These are phyloP conservation scores for Solenopsis invicta DNA, from an alignment of 1,140 invertebrate species.

Conservation along the genomic window DNA sequence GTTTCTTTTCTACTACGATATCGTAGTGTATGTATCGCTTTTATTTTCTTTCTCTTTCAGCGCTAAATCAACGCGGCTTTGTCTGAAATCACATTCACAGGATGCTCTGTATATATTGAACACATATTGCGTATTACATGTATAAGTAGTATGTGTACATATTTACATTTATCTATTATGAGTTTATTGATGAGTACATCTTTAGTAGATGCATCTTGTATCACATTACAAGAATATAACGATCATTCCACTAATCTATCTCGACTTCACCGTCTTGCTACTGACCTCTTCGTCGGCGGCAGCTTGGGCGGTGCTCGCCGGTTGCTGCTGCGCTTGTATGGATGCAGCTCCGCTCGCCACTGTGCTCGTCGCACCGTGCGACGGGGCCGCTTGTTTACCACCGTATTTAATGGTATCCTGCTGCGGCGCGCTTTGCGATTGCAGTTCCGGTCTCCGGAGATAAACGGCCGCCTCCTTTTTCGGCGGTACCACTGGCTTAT, in stretches of 20 bases:
- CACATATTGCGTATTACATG: conserved; percentile 28
- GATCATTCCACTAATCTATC: conserved; percentile 32
- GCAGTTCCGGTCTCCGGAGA: conserved; percentile 80
- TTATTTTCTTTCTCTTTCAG: conserved; percentile 39
- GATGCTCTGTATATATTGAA: conserved; percentile 55
- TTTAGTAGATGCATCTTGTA: neutral
- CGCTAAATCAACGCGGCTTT: conserved; percentile 81
- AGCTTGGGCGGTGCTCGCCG: conserved; percentile 43
- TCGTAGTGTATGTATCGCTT: neutral
- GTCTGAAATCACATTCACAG: conserved; percentile 78
- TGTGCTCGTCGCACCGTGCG: conserved; percentile 37
- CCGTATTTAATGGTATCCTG: conserved; percentile 78
- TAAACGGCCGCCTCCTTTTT: conserved; percentile 88
- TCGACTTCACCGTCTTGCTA: conserved; percentile 46
- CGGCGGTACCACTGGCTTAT: conserved; percentile 94
- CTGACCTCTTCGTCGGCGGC: conserved; percentile 71
- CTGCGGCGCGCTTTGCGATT: conserved; percentile 71
- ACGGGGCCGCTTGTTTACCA: conserved; percentile 70
- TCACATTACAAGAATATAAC: neutral
- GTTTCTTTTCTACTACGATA: conserved; percentile 17
- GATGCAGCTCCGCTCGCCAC: conserved; percentile 39
- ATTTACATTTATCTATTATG: conserved; percentile 25
- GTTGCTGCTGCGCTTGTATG: conserved; percentile 67
- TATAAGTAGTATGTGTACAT: neutral
- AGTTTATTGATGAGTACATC: neutral